These are phyloP conservation scores for Leptinotarsa haldemani DNA, from an alignment of 2,888 invertebrate genomes.

Conservation along the genomic window DNA sequence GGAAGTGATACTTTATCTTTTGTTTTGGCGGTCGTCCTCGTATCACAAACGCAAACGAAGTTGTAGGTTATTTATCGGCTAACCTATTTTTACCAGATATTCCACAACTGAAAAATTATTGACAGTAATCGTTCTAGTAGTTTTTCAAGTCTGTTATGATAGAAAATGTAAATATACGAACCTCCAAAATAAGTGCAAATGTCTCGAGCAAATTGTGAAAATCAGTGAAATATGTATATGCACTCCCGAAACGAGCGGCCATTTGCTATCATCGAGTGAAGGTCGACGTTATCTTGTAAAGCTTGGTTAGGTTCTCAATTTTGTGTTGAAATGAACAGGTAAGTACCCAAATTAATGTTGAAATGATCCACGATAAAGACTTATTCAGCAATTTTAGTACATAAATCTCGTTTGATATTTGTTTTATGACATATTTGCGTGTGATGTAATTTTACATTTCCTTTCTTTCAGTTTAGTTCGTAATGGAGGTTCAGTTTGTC, in stretches of 20 bases:
- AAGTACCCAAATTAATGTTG: constrained; percentile 52
- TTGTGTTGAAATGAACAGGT: constrained; percentile 58
- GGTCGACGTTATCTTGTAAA: constrained; percentile 64
- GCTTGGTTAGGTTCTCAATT: constrained; percentile 66
- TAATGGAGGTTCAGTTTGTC: constrained; percentile 59
- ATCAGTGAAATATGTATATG: constrained; percentile 25
- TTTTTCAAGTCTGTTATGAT: constrained; percentile 13
- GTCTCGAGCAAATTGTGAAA: constrained; percentile 20
- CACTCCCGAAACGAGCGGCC: constrained; percentile 54
- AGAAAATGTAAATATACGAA: constrained; percentile 24
- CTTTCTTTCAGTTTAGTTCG: constrained; percentile 54
- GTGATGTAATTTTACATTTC: constrained; percentile 62
- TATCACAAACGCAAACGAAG: constrained; percentile 39
- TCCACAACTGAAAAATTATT: constrained; percentile 38
- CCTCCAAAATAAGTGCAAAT: constrained; percentile 15
- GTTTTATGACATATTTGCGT: constrained; percentile 38
- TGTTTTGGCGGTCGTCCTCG: constrained; percentile 59
- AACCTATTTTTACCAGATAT: constrained; percentile 60
- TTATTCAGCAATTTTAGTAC: constrained; percentile 22
- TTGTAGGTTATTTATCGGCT: constrained; percentile 63
- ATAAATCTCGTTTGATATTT: neutral
- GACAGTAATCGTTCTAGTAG: constrained; percentile 25
- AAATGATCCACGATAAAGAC: constrained; percentile 19
- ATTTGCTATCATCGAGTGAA: constrained; percentile 58
- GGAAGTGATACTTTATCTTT: constrained; percentile 55